Base-by-base conservation (phyloP, 1,140 invertebrate species). In the Adelges cooleyi region DNA sequence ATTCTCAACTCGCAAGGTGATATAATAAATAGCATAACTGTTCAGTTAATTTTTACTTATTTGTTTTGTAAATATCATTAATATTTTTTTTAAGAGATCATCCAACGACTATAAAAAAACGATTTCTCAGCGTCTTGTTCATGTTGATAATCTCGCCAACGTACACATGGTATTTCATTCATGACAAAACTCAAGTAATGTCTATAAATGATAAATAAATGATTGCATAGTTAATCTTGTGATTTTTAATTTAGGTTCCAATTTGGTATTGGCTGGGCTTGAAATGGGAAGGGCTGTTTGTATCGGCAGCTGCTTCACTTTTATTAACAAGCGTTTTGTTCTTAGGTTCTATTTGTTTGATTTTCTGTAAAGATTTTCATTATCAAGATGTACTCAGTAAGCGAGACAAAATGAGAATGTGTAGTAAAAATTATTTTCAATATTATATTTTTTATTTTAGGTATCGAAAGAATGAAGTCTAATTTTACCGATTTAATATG, bases 251-350 rank as follows among this genome's bases (percentile, higher is more conserved):
- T 75, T 52, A 86, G 83, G 76, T 78, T 36, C 78, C 81, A 23
- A 75, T 93, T 49, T 82, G 81, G 72, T 82, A 85, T 71, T 76
- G 90, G 69, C 74, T 95, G 69, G 92, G 92, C 10, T 72, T 95
- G 10, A 79, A 87, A 71, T 79, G 79, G 71, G 72, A 80, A 46
- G 92, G 92, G 65, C 71, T 93, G 23, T 71, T 90, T 65, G 80
- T 81, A 71, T 91, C 91, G 20, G 74, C 80, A 66, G 73, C 87
- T 15, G 74, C 92, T 68, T 90, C 93, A 18, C 77, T 93, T 42
- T 71, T 86, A 65, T 77, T 95, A 54, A 95, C 92, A 18, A 85
- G 85, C 74, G 79, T 93, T 53, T 77, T 94, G 51, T 94, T 92
- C 77, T 74, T 90, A 70, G 92, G 92, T 15, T 89, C 91, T 59